Evolutionary conservation across 2,113 vertebrate genomes (phyloP).

Genomic region (Panthera tigris): DNA sequence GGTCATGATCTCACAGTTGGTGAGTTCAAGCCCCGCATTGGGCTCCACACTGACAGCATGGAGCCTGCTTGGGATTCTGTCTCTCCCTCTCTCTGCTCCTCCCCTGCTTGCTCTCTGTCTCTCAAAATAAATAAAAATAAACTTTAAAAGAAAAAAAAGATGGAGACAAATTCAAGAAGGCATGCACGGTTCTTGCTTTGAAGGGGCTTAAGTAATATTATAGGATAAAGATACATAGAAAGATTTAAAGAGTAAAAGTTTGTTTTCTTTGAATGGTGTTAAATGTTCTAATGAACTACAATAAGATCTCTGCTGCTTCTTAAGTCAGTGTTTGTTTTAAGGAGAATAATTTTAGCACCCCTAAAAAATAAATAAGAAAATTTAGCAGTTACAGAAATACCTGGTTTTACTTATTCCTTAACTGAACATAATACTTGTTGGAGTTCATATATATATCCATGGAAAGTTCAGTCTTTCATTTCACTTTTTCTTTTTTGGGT

Average conservation of each 20-base stretch:
- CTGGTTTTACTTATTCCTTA: constrained; percentile 10
- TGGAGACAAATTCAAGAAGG: neutral
- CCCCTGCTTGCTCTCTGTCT: too few relatives aligned
- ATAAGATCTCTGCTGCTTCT: neutral
- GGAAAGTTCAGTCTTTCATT: neutral
- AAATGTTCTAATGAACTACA: constrained; percentile 28
- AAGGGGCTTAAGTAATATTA: neutral
- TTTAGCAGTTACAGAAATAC: neutral
- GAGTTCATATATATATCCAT: neutral
- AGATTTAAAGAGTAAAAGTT: neutral
- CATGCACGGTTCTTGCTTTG: neutral
- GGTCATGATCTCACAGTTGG: too few relatives aligned
- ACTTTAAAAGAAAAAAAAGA: neutral
- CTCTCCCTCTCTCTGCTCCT: too few relatives aligned
- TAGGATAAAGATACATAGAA: neutral
- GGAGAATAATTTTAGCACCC: neutral
- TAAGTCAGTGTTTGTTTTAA: constrained; percentile 12
- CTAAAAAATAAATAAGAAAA: neutral
- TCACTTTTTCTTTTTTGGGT: neutral
- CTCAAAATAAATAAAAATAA: too few relatives aligned
- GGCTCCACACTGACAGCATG: too few relatives aligned
- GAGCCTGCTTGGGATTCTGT: too few relatives aligned
- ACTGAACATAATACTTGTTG: constrained; percentile 4
- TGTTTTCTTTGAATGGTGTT: neutral
- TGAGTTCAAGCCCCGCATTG: too few relatives aligned